Conservation (phyloP, 2,797 vertebrate species). For the Coregonus sp. region DNA sequence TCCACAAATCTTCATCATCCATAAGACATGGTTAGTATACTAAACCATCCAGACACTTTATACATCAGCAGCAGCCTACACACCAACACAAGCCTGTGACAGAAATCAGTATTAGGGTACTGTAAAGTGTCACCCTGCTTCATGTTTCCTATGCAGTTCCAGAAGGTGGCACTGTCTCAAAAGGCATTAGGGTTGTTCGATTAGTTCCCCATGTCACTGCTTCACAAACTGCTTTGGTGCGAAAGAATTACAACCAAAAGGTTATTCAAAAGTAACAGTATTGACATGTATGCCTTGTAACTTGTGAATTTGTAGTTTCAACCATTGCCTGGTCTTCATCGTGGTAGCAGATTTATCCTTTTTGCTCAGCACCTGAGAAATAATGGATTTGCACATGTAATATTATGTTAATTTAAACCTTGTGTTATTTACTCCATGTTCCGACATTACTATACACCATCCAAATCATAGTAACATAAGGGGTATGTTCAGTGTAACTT, state of each 20-base stretch:
- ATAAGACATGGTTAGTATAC: background rate
- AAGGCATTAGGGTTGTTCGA: constrained; percentile 24
- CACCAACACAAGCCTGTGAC: background rate
- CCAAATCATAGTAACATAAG: background rate
- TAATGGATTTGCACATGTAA: background rate
- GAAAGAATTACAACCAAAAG: background rate
- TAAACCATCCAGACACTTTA: background rate
- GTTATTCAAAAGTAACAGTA: background rate
- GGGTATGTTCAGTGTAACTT: background rate
- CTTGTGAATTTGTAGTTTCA: background rate
- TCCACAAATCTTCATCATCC: background rate
- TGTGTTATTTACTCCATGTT: background rate
- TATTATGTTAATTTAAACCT: background rate
- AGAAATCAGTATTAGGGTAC: background rate
- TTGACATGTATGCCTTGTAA: background rate
- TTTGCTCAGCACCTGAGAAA: background rate
- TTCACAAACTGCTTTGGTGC: background rate
- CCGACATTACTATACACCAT: background rate
- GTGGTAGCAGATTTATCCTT: background rate
- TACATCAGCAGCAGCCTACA: background rate
- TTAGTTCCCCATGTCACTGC: background rate
- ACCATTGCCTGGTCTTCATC: background rate
- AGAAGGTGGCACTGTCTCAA: constrained; percentile 65
- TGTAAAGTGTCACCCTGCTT: constrained; percentile 7
- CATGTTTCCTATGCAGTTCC: constrained; percentile 34